phyloP scores from a whole-genome alignment of 2,113 vertebrate species.

The Callipepla californica region DNA sequence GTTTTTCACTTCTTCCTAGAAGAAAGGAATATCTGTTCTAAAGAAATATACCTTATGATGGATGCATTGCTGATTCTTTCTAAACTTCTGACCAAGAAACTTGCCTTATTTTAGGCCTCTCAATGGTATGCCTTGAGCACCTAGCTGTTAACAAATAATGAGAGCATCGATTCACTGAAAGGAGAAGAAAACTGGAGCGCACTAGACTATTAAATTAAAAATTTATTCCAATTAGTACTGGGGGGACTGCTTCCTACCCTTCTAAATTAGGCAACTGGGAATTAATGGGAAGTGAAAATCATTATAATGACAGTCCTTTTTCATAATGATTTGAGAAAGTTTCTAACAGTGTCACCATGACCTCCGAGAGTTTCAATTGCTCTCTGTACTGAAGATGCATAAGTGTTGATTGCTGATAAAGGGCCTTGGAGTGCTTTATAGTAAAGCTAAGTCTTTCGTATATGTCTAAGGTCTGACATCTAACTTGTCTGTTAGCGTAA shows the following conservation, averaged over 20 bases:
- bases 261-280: conserved; percentile 50
- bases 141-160: background rate
- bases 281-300: conserved; percentile 46
- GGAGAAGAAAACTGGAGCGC: background rate
- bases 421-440: background rate
- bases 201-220: conserved; percentile 56
- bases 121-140: background rate
- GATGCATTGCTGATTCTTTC: background rate
- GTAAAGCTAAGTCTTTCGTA: background rate
- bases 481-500: background rate
- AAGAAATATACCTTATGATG: background rate
- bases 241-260: background rate
- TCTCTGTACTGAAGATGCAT: background rate
- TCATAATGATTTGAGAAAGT: background rate
- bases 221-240: conserved; percentile 59
- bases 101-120: background rate
- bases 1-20: background rate
- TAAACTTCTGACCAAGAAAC: background rate
- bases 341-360: background rate
- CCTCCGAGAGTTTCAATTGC: background rate
- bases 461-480: background rate
- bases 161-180: background rate
- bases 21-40: background rate
- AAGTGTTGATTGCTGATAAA: background rate
- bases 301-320: conserved; percentile 23